Conservation (phyloP, 2,113 vertebrate genomes). For the Platichthys flesus region DNA sequence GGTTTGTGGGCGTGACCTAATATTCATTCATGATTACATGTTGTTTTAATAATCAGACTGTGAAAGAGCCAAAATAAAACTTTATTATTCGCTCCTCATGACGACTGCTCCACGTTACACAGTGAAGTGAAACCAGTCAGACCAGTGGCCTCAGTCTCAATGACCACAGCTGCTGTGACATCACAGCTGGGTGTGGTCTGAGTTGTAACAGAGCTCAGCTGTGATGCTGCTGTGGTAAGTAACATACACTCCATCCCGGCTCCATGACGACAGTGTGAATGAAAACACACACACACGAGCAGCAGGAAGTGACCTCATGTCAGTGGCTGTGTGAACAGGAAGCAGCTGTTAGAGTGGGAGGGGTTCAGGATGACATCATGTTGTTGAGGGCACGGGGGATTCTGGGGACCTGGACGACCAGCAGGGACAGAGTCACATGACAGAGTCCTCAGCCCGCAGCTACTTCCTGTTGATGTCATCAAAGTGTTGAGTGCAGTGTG, state of each 20-base stretch:
- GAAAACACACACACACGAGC: not conserved
- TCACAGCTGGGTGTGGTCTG: too few species aligned
- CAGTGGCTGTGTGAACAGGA: conserved; percentile 25
- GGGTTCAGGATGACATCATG: conserved; percentile 30
- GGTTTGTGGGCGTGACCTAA: not conserved
- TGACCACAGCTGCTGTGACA: too few species aligned
- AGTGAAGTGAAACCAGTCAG: too few species aligned
- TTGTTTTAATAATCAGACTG: not conserved
- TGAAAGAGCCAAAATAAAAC: not conserved
- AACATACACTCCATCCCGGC: not conserved
- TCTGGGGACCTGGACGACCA: not conserved
- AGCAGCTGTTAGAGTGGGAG: conserved; percentile 44
- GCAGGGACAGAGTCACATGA: conserved; percentile 11
- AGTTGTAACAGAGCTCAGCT: not conserved
- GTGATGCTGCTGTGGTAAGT: not conserved
- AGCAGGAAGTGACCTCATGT: conserved; percentile 52
- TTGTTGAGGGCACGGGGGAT: not conserved
- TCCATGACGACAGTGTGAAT: not conserved
- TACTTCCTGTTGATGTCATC: not conserved
- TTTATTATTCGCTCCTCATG: too few species aligned
- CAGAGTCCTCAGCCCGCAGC: not conserved
- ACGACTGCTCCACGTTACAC: too few species aligned
- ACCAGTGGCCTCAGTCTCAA: too few species aligned
- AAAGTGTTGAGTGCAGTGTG: not conserved
- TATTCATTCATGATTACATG: not conserved